Evolutionary conservation across 2,888 invertebrate genomes (phyloP).

Genomic region (Seira musarum): DNA sequence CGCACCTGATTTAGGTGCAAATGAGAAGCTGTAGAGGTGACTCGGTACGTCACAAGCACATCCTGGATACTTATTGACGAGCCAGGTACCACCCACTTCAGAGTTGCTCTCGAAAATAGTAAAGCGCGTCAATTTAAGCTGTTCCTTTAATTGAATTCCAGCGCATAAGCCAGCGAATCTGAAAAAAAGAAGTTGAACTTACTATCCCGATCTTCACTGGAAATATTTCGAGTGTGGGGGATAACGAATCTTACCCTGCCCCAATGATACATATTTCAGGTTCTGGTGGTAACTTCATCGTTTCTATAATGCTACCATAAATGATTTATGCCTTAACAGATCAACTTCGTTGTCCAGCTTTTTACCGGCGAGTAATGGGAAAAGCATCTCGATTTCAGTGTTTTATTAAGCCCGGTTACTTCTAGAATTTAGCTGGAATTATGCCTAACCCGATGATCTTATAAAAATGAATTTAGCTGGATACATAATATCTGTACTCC

Average conservation of each 20-base stretch:
- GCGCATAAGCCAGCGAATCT: conserved; percentile 62
- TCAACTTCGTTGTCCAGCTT: too few species aligned
- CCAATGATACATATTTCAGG: conserved; percentile 58
- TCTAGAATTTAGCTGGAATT: too few species aligned
- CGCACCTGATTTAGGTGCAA: conserved; percentile 61
- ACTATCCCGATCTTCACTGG: background rate
- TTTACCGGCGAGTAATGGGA: too few species aligned
- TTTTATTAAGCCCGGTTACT: too few species aligned
- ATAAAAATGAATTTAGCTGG: too few species aligned
- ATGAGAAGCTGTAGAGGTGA: conserved; percentile 57
- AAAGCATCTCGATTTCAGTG: too few species aligned
- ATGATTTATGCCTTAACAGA: too few species aligned
- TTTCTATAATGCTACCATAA: too few species aligned
- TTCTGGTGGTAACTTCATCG: conserved; percentile 47
- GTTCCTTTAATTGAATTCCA: conserved; percentile 51
- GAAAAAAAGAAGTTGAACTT: background rate
- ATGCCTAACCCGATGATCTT: too few species aligned
- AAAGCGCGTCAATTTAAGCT: conserved; percentile 29
- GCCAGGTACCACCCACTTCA: conserved; percentile 65
- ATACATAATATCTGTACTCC: too few species aligned
- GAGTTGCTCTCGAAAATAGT: conserved; percentile 59
- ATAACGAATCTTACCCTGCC: too few species aligned
- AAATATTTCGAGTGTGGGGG: too few species aligned
- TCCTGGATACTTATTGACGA: conserved; percentile 60
- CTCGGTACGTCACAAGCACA: conserved; percentile 60